phyloP scores from a whole-genome alignment of 1,140 invertebrate genomes.

The Alviniconcha marisindica region DNA sequence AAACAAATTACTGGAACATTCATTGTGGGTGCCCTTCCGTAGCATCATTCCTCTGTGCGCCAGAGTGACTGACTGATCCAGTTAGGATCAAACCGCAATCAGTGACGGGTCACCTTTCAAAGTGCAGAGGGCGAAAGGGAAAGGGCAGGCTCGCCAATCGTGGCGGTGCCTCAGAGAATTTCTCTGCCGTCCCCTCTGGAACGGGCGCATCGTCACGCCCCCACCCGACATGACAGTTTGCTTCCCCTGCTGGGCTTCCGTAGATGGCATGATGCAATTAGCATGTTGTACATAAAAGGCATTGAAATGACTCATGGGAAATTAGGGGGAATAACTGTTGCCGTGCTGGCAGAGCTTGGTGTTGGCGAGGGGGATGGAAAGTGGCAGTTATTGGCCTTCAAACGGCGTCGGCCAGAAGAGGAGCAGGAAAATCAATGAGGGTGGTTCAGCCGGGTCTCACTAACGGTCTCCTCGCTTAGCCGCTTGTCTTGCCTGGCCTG shows the following conservation, averaged over 20 bases:
- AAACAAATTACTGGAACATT: too few relatives aligned
- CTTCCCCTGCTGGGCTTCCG: background rate
- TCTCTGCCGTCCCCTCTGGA: too few relatives aligned
- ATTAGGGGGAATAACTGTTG: slow-evolving; percentile 41
- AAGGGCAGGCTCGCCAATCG: background rate
- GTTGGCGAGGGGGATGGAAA: background rate
- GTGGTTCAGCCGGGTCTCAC: too few relatives aligned
- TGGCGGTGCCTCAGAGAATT: too few relatives aligned
- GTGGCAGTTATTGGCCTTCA: slow-evolving; percentile 35
- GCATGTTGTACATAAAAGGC: slow-evolving; percentile 43
- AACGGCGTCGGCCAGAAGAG: background rate
- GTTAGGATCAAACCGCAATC: background rate
- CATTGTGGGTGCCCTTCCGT: too few relatives aligned
- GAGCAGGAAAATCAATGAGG: too few relatives aligned
- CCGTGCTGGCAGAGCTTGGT: background rate
- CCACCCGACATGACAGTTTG: background rate
- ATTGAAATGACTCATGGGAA: slow-evolving; percentile 39
- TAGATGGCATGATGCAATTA: slow-evolving; percentile 38
- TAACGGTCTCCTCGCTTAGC: too few relatives aligned
- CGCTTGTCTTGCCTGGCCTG: too few relatives aligned
- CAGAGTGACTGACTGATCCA: background rate
- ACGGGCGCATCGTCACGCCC: background rate
- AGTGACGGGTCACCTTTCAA: background rate
- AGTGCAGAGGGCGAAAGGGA: background rate
- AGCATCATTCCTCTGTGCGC: too few relatives aligned